phyloP scores from a whole-genome alignment of 2,888 invertebrate species.

The Drosophila nr. perissopoda region DNA sequence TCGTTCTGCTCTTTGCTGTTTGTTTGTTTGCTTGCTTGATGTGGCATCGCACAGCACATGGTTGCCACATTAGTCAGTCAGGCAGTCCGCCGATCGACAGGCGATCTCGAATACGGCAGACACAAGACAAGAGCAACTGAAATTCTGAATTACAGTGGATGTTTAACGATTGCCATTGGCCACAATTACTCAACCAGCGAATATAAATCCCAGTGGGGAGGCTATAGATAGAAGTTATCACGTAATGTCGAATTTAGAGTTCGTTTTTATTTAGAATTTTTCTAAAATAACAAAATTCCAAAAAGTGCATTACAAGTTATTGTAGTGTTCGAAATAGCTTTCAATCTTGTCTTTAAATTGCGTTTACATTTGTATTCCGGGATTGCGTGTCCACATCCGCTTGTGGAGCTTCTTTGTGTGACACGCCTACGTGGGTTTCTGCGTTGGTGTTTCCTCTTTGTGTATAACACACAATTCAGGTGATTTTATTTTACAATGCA shows the following conservation, averaged over 20 bases:
- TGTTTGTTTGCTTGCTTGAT: conserved; percentile 28
- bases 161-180: not conserved
- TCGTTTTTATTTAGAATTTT: too few species aligned
- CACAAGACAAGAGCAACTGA: not conserved
- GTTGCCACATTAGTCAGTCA: conserved; percentile 23
- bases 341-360: not conserved
- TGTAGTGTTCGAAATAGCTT: not conserved
- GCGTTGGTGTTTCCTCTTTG: conserved; percentile 25
- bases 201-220: not conserved
- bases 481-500: conserved; percentile 23
- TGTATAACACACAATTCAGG: conserved; percentile 13
- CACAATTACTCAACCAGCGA: not conserved
- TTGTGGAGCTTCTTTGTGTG: conserved; percentile 17
- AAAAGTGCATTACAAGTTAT: not conserved
- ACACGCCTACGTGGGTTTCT: conserved; percentile 18
- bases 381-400: conserved; percentile 31
- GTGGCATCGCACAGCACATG: conserved; percentile 31
- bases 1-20: conserved; percentile 4
- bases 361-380: conserved; percentile 27
- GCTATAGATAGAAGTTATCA: not conserved
- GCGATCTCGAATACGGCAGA: not conserved
- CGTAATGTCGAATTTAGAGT: not conserved
- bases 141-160: not conserved
- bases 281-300: not conserved
- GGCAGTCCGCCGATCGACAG: conserved; percentile 7